phyloP scores from a whole-genome alignment of 2,113 vertebrate species.

The Poeciliopsis retropinna region DNA sequence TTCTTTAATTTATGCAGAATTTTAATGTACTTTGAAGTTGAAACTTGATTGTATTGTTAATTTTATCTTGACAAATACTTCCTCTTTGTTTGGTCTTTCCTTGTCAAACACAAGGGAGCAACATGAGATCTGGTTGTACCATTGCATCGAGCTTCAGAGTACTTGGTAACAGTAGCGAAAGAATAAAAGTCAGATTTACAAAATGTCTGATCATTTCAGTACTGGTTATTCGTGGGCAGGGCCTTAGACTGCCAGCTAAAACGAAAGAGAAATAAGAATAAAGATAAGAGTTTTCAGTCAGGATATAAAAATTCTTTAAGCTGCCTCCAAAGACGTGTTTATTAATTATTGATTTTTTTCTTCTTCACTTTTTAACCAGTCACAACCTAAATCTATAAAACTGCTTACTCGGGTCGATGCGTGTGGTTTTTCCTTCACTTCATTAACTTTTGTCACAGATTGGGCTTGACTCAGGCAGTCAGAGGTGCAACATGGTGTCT shows the following conservation, averaged over 20 bases:
- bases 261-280: not conserved
- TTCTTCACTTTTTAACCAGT: no score
- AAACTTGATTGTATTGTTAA: slow-evolving; percentile 71
- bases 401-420: no score
- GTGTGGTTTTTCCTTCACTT: no score
- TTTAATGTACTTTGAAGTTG: slow-evolving; percentile 73
- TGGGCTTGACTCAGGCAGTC: no score
- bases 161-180: slow-evolving; percentile 65
- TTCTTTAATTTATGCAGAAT: slow-evolving; percentile 76
- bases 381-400: no score
- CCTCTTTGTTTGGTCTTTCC: slow-evolving; percentile 61
- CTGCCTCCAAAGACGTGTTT: no score
- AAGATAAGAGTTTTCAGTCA: no score
- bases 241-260: slow-evolving; percentile 17
- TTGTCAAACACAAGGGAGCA: slow-evolving; percentile 46
- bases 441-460: no score
- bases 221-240: slow-evolving; percentile 63
- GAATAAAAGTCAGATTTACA: slow-evolving; percentile 74
- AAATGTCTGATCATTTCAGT: slow-evolving; percentile 60
- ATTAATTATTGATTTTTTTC: no score
- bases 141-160: slow-evolving; percentile 41
- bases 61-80: slow-evolving; percentile 59
- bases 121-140: slow-evolving; percentile 57
- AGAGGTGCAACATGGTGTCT: no score
- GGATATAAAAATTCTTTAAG: no score